Base-by-base conservation (phyloP, 1,140 invertebrate genomes). In the Camponotus vicinus region DNA sequence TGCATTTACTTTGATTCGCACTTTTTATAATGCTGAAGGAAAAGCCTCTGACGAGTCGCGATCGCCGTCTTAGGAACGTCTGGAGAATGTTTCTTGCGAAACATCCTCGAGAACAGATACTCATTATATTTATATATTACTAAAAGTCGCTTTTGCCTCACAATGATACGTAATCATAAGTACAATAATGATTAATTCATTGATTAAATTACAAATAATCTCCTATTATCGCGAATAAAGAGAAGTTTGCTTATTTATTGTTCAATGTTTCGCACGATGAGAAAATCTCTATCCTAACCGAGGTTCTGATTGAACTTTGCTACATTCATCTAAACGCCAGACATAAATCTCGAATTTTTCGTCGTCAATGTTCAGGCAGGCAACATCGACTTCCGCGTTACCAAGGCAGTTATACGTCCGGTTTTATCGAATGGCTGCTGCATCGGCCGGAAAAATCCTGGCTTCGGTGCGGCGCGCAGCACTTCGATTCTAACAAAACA, bases 11-110 rank as follows among this genome's bases (percentile, higher is more conserved):
- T 90, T 91, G 92, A 91, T 93, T 93, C 92, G 91, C 91, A 91
- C 91, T 94, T 94, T 95, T 94, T 93, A 94, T 88, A 91, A 87
- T 89, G 77, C 18, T 27, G 32, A 91, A 92, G 90, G 93, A 73
- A 61, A 93, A 93, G 92, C 93, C 85, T 80, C 91, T 93, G 93
- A 94, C 92, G 90, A 93, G 87, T 89, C 89, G 34, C 34, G 91
- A 87, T 90, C 91, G 91, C 87, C 91, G 86, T 66, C 61, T 83
- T 52, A 57, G 67, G 55, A 52, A 70, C 67, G n/a, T 55, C 15
- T 27, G 52, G 40, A 45, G 52, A 71, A 71, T n/a, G 63, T 69
- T 67, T 27, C 69, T 59, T 37, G 45, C 21, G 32, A 71, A 80
- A 64, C 34, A 34, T 45, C 57, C 59, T 78, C 11, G 15, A 27